Base-by-base conservation (phyloP, 2,888 invertebrate genomes). In the Dolichomitus sp. region DNA sequence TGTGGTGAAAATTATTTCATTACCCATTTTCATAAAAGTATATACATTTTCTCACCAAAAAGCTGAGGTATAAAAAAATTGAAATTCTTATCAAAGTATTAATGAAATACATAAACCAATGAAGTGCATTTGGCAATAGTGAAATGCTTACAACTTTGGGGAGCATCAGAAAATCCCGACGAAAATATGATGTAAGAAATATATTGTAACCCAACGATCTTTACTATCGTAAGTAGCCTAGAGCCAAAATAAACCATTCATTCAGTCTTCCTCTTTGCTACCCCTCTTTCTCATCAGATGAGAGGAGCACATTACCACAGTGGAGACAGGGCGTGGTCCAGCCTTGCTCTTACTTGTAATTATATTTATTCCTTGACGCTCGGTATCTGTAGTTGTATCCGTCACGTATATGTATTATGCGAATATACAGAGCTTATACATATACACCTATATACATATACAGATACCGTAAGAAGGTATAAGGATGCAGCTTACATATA, bases 321-420 rank as follows among this genome's bases (percentile, higher is more conserved):
- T 88, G 90, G 91, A 91, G 91, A 93, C 93, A 92, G 93, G 93
- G 93, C 93, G 93, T 93, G 93, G 93, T 91, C 91, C 93, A 92
- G 90, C 91, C 91, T 92, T 91, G 92, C 91, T 91, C 91, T 89
- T 90, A 91, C 90, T 92, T 91, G 89, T 92, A 91, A 92, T 92
- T 92, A 92, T 90, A 91, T 89, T 91, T 91, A 91, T 91, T 91
- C 90, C 84, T 82, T 78, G 84, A 78, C 86, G 85, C 76, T 77
- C 23, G 61, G 50, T 19, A 50, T 40, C 52, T 52, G 45, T 37
- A 33, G 9, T n/a, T 17, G 52, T 57, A 69, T 45, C 17, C 6
- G n/a, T 37, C 33, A 37, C 19, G 37, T 48, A 63, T 42, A 48
- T 45, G 57, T 69, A 42, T 66, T 65, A 6, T 42, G 63, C 75